These are phyloP conservation scores for Chelon labrosus DNA, from an alignment of 2,797 vertebrate species.

Conservation along the genomic window DNA sequence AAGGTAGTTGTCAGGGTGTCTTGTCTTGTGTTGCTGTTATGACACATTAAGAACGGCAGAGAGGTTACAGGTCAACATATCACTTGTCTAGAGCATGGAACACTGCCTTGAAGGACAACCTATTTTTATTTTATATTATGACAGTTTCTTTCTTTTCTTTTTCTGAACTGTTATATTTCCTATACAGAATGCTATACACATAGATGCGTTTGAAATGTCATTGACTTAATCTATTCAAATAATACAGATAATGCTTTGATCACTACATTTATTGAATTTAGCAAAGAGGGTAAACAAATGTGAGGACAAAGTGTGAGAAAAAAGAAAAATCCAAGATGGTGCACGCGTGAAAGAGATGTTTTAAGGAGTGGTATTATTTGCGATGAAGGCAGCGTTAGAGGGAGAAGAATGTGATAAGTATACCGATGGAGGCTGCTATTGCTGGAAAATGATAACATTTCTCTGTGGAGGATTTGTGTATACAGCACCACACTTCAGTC, in stretches of 20 bases:
- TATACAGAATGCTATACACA: neutral
- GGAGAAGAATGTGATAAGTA: slow-evolving; percentile 61
- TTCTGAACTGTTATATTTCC: neutral
- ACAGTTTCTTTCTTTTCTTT: neutral
- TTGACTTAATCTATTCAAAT: neutral
- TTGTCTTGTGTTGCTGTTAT: too few relatives aligned
- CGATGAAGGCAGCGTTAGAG: slow-evolving; percentile 62
- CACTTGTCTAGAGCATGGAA: slow-evolving; percentile 3
- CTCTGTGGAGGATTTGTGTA: slow-evolving; percentile 63
- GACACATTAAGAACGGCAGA: neutral
- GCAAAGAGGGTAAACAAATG: neutral
- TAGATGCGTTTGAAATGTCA: neutral
- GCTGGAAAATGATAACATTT: slow-evolving; percentile 69
- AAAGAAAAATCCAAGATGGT: slow-evolving; percentile 8
- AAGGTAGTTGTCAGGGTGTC: neutral
- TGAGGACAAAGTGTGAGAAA: slow-evolving; percentile 9
- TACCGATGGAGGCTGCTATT: slow-evolving; percentile 61
- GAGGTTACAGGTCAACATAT: neutral
- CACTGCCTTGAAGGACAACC: neutral
- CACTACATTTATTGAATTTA: slow-evolving; percentile 6
- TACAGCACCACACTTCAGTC: slow-evolving; percentile 49
- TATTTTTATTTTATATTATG: neutral
- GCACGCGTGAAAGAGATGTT: slow-evolving; percentile 52
- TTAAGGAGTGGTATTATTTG: slow-evolving; percentile 63
- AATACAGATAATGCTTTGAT: too few relatives aligned